Percentiles rank a stretch among this genome's conserved stretches.
These are phyloP conservation scores for Therioaphis trifolii DNA, from an alignment of 2,888 invertebrate species.

Conservation along the genomic window DNA sequence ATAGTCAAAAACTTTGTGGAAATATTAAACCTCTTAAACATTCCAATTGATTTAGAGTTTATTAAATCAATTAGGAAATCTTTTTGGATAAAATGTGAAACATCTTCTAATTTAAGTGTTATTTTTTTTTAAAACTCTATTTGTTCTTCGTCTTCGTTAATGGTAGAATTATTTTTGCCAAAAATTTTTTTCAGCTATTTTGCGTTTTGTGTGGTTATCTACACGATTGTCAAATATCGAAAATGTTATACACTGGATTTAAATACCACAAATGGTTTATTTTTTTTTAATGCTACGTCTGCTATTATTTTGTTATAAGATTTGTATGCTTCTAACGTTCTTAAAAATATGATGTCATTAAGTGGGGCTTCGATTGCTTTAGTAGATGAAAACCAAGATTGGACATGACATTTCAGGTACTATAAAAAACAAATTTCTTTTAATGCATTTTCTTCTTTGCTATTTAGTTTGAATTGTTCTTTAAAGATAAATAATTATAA, in stretches of 20 bases:
- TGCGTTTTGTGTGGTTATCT: neutral
- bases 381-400: neutral
- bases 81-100: no score
- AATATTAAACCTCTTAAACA: no score
- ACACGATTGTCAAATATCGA: neutral
- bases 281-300: conserved; percentile 50
- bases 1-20: no score
- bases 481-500: conserved; percentile 66
- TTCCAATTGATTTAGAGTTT: no score
- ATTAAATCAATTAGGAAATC: no score
- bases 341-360: conserved; percentile 29
- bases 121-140: no score
- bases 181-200: no score
- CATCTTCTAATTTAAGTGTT: no score
- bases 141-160: no score
- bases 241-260: conserved; percentile 54
- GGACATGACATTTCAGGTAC: neutral
- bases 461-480: conserved; percentile 65
- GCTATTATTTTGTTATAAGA: neutral
- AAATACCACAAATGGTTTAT: conserved; percentile 64
- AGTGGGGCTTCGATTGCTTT: neutral
- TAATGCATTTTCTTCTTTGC: conserved; percentile 64
- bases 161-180: no score
- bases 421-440: conserved; percentile 57
- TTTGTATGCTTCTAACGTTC: neutral